Conservation (phyloP, 2,797 vertebrate species). For the Ctenosaura bakeri region DNA sequence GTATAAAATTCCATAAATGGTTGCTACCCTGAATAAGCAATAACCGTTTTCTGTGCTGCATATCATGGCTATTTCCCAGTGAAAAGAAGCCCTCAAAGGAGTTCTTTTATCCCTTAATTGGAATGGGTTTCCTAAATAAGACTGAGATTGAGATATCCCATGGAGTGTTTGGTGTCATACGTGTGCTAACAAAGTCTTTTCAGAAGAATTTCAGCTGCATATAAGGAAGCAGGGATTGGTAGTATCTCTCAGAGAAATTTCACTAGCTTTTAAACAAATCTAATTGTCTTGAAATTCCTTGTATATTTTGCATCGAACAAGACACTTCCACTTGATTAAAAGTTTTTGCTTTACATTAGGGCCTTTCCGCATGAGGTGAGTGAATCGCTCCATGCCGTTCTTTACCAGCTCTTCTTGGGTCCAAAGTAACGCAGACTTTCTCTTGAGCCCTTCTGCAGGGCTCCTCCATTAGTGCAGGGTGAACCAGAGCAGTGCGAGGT, state of each 20-base stretch:
- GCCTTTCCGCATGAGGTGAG: too few species aligned
- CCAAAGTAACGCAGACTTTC: too few species aligned
- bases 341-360: not conserved
- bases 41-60: slow-evolving; percentile 4
- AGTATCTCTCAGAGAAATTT: not conserved
- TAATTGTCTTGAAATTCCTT: not conserved
- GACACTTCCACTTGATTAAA: not conserved
- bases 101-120: not conserved
- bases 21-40: slow-evolving; percentile 29
- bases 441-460: too few species aligned
- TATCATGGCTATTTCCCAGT: slow-evolving; percentile 6
- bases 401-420: too few species aligned
- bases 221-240: not conserved
- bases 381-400: too few species aligned
- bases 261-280: not conserved
- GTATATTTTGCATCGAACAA: not conserved
- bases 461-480: too few species aligned
- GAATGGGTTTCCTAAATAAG: not conserved
- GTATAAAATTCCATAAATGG: slow-evolving; percentile 34
- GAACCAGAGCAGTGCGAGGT: too few species aligned
- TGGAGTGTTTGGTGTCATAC: not conserved
- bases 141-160: not conserved
- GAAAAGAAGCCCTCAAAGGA: not conserved
- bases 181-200: not conserved
- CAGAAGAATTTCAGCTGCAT: not conserved